These are phyloP conservation scores for Drosophila pegasa DNA, from an alignment of 2,888 invertebrate genomes.

Conservation along the genomic window DNA sequence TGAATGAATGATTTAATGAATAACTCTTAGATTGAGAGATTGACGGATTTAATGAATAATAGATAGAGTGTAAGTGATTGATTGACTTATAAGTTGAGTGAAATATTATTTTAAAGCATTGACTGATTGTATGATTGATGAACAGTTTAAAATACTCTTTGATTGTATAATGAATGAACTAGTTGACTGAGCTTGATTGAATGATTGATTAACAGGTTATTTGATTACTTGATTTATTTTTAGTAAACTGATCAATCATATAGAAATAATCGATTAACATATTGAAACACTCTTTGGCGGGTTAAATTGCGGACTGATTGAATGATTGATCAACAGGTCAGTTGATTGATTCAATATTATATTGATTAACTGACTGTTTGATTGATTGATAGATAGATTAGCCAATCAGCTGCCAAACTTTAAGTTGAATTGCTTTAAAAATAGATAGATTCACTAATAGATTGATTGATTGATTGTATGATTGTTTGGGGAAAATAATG, in stretches of 20 bases:
- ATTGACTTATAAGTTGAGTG: background rate
- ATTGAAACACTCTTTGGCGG: background rate
- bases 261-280: background rate
- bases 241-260: no score
- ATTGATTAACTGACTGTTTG: background rate
- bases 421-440: background rate
- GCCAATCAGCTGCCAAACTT: background rate
- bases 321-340: background rate
- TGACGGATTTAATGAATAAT: background rate
- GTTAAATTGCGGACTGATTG: background rate
- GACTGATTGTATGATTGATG: background rate
- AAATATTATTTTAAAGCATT: background rate
- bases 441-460: background rate
- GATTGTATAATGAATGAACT: background rate
- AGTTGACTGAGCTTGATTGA: background rate
- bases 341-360: background rate
- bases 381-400: background rate
- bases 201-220: no score
- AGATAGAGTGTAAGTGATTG: background rate
- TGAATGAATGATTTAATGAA: background rate
- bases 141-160: no score
- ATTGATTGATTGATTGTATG: background rate
- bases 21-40: background rate
- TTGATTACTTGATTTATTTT: no score
- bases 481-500: background rate